Base-by-base conservation (phyloP, 92 coral and sea anemone species). In the Micromussa lordhowensis region DNA sequence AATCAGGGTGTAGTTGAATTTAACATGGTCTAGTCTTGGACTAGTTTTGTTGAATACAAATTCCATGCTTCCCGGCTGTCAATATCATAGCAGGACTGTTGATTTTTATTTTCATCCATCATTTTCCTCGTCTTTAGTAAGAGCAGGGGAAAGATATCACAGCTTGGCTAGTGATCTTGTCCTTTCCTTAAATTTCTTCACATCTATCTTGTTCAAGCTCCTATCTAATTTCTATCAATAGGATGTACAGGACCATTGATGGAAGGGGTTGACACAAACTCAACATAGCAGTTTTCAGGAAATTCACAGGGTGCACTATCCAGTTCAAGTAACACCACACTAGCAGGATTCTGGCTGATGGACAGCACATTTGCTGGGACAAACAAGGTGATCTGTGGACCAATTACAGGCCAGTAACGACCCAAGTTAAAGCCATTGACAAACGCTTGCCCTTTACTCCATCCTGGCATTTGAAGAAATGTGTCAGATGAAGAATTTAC, bases 351-450 rank as follows among this genome's bases (percentile, higher is more conserved):
- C 84, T 91, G 89, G 54, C 91, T 88, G 28, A 89, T 32, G 74
- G 94, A 90, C 61, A 98, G 88, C 66, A 92, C 96, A 93, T 88
- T 91, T 40, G 95, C 98, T 17, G 99, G 99, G 69, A 98, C 93
- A 89, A 91, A 98, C 74, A 97, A 61, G 26, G 96, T 96, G 89
- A 93, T 91, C 79, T 98, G 99, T 17, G 99, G 99, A 61, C 99
- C 99, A 29, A 83, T 93, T 40, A 85, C 90, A 34, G 99, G 99
- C 99, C 99, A 98, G 90, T 98, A 98, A 7, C 98, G 94, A 40
- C 99, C 99, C 28, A 97, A 82, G 82, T 97, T 94, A 61, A 95
- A 85, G 8, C 96, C 97, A 69, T 97, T 95, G 34, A 97, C 91
- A 82, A 93, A 97, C 11, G 92, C 99, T 38, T 96, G 98, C 19